Evolutionary conservation across 53 echinoderm and acorn worm species (phyloP), one percentile per base, ranked within the genome.

Genomic region (Stichopus horrens): DNA sequence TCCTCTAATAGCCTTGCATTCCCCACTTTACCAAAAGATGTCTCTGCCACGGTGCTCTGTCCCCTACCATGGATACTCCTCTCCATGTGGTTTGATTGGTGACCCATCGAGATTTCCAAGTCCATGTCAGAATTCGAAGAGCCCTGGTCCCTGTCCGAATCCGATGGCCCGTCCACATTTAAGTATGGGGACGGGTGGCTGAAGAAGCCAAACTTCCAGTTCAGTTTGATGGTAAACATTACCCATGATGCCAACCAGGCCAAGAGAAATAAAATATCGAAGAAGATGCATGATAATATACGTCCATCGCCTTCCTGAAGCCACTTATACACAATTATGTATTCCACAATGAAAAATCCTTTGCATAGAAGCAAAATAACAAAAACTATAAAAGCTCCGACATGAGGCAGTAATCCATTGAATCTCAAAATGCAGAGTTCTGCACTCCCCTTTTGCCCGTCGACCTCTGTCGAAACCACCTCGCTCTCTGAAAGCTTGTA

Each of bases 161-260:
- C 74, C 14, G 87, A 75, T 7, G 74, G 81, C 13, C 76, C 91
- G 16, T 93, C 88, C 6, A 73, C 53, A 16, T 89, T 81, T 23
- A 37, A 59, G 81, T 89, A 83, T 18, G 85, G 59, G 63, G 67
- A 65, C 21, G 85, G 85, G 66, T 85, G 66, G 3, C 53, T 85
- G 67, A 85, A 85, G 85, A 85, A 68, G 21, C 85, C 85, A 52
- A 97, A 97, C 51, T 93, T 88, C 97, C 97, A 97, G 21, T 95
- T 76, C 9, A 91, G 86, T 74, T 97, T 97, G 21, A 97, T 18
- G 4, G 94, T 88, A 19, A 95, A 95, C 52, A 91, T 90, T 1
- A 95, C 81, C 97, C 97, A 97, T 57, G 93, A 76, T 7, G 92
- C 1, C 14, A 95, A 83, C 97, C 97, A 97, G 55, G 86, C 75